Base-by-base conservation (phyloP, 2,797 vertebrate species). In the Betta splendens region DNA sequence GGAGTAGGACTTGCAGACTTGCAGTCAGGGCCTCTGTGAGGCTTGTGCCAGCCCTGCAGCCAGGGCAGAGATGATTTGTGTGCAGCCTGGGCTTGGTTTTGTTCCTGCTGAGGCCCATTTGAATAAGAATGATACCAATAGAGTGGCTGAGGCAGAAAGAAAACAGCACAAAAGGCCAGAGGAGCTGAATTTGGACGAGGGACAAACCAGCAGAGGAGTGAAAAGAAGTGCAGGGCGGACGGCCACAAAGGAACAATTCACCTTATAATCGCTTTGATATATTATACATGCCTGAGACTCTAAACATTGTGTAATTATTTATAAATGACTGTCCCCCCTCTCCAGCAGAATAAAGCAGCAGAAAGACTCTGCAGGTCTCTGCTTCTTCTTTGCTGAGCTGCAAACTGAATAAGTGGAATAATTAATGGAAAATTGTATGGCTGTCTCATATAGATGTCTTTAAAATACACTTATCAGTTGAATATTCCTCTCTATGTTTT, bases 221-320 rank as follows among this genome's bases (percentile, higher is more conserved):
- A 98, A 98, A 95, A 93, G 94, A 93, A 85, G 91, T 77, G 84
- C 91, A 91, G 83, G 85, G 91, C 58, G 75, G 87, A 93, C 91
- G 83, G 89, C 91, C 93, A 98, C 95, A 96, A 96, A 93, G 92
- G 95, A 93, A 97, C 96, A 97, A 98, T 97, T 93, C 93, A 82
- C 93, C 94, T 96, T 95, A 92, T 98, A 98, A 96, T 97, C 93
- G 94, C 96, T 98, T 98, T 98, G 96, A 98, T 98, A 97, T 96
- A 98, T 98, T 97, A 96, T 96, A 97, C 95, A 96, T 95, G 94
- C 94, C 95, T 94, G 92, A 96, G 95, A 96, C 95, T 94, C 94
- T 94, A 97, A 98, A 97, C 96, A 96, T 96, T 97, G 94, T 97
- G 95, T 98, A 97, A 98, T 96, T 97, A 98, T 98, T 98, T 98